phyloP scores from a whole-genome alignment of 2,113 vertebrate species.

The Megaleporinus macrocephalus region DNA sequence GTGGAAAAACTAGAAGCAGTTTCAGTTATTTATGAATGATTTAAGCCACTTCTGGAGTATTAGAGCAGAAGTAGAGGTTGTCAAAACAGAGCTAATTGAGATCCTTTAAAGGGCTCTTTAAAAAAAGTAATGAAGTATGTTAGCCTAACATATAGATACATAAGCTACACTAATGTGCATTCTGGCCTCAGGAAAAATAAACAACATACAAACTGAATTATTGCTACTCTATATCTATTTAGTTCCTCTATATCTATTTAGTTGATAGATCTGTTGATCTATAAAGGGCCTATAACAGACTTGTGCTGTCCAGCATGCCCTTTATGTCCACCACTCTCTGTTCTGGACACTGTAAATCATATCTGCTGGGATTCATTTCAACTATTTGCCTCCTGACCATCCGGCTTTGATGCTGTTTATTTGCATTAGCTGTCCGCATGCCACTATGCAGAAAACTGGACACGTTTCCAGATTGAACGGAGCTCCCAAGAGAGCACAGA shows the following conservation, averaged over 20 bases:
- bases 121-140: too few species aligned
- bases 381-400: slow-evolving; percentile 70
- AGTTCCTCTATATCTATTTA: too few species aligned
- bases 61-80: too few species aligned
- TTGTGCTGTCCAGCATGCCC: slow-evolving; percentile 18
- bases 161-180: background rate
- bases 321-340: slow-evolving; percentile 46
- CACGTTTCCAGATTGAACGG: background rate
- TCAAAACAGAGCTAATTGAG: too few species aligned
- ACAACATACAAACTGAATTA: background rate
- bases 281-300: slow-evolving; percentile 37
- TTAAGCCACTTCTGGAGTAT: too few species aligned
- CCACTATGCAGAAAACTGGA: background rate
- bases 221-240: background rate
- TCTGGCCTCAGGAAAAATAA: background rate
- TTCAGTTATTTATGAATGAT: background rate
- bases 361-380: slow-evolving; percentile 68
- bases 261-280: slow-evolving; percentile 1
- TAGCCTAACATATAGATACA: too few species aligned
- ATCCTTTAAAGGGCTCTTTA: too few species aligned
- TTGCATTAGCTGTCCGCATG: slow-evolving; percentile 54
- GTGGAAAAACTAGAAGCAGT: background rate
- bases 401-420: slow-evolving; percentile 70
- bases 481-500: background rate
- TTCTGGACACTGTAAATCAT: slow-evolving; percentile 65